phyloP scores from a whole-genome alignment of 2,888 invertebrate genomes.

The Stegophylla sp. region DNA sequence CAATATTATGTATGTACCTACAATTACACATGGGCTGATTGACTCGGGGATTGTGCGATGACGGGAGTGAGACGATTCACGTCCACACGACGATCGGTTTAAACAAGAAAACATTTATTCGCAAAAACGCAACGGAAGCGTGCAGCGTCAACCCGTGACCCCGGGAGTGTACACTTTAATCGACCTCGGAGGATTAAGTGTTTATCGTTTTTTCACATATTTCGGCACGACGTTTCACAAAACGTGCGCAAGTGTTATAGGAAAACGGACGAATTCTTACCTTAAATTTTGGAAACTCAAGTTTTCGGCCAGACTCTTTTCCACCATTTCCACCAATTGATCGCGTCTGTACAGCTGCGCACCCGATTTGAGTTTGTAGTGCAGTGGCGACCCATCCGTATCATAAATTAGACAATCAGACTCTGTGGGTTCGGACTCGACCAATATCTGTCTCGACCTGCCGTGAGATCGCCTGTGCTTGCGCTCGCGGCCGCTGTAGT shows the following conservation, averaged over 20 bases:
- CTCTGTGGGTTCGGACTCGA: not conserved
- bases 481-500: not conserved
- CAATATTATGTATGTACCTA: too few relatives aligned
- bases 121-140: too few relatives aligned
- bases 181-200: not conserved
- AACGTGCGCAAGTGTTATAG: not conserved
- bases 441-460: not conserved
- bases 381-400: not conserved
- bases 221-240: not conserved
- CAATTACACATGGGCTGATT: not conserved
- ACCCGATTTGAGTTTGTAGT: conserved; percentile 2
- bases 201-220: not conserved
- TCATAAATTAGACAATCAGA: not conserved
- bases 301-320: conserved; percentile 50
- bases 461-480: not conserved
- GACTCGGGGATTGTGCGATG: too few relatives aligned
- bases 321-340: conserved; percentile 41
- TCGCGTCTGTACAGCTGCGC: conserved; percentile 41
- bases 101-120: too few relatives aligned
- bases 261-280: not conserved
- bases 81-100: too few relatives aligned
- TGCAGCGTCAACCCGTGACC: too few relatives aligned
- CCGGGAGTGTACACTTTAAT: too few relatives aligned
- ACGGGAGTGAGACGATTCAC: too few relatives aligned
- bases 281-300: conserved; percentile 54